Conservation (phyloP, 2,888 invertebrate species). For the Drosophila melanosoma region DNA sequence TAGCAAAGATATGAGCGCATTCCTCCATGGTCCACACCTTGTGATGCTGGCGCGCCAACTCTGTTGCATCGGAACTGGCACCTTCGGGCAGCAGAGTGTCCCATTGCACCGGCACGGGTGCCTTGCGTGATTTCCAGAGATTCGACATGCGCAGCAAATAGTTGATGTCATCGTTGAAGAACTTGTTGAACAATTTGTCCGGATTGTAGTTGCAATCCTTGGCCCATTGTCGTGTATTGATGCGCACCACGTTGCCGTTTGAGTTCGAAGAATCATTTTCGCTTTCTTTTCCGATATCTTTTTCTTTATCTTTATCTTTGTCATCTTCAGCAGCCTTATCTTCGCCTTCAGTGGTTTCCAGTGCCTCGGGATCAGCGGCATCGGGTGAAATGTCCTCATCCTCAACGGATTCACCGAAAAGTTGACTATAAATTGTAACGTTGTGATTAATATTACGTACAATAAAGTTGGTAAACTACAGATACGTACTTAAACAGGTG, state of each 20-base stretch:
- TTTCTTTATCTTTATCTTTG: background rate
- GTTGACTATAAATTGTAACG: constrained; percentile 88
- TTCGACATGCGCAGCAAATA: constrained; percentile 97
- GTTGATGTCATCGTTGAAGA: constrained; percentile 97
- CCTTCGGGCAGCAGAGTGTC: constrained; percentile 87
- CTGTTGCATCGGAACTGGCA: constrained; percentile 18
- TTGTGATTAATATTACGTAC: background rate
- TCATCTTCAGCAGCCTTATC: constrained; percentile 27
- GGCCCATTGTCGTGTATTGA: constrained; percentile 96
- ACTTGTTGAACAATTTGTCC: constrained; percentile 94
- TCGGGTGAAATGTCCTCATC: constrained; percentile 99
- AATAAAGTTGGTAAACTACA: background rate
- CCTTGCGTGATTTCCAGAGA: constrained; percentile 95
- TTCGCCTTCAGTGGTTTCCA: constrained; percentile 68
- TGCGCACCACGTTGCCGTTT: constrained; percentile 87
- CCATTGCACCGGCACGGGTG: constrained; percentile 93
- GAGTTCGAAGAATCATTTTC: constrained; percentile 85
- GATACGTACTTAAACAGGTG: constrained; percentile 96
- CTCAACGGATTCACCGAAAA: constrained; percentile 98
- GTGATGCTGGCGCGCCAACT: constrained; percentile 88
- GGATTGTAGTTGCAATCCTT: constrained; percentile 92
- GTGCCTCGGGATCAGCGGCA: constrained; percentile 96
- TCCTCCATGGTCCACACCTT: constrained; percentile 92
- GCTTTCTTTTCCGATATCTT: constrained; percentile 85
- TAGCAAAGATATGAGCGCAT: constrained; percentile 90